Evolutionary conservation across 2,113 vertebrate genomes (phyloP).

Genomic region (Gyps fulvus): DNA sequence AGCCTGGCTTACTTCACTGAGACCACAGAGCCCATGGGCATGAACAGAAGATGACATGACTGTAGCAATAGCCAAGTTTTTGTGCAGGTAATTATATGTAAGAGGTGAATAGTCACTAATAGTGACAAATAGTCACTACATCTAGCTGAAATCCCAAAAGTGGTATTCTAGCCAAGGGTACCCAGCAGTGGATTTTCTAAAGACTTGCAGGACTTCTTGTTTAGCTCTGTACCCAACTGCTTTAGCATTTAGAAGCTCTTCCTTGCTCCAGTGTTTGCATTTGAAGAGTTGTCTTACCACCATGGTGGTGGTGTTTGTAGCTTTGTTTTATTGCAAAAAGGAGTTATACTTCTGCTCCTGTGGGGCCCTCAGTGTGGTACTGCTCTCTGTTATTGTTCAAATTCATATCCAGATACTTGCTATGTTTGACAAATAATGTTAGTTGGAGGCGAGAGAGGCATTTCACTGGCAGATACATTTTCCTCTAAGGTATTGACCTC

Average conservation of each 20-base stretch:
- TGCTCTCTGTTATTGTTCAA: background rate
- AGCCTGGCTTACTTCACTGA: background rate
- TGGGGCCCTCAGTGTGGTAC: background rate
- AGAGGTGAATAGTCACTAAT: background rate
- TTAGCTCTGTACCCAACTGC: background rate
- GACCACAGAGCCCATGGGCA: background rate
- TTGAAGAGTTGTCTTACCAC: background rate
- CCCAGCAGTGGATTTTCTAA: background rate
- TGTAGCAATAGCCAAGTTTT: background rate
- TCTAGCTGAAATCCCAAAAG: background rate
- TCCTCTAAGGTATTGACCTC: background rate
- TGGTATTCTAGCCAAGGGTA: background rate
- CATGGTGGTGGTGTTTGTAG: slow-evolving; percentile 15
- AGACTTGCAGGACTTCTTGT: background rate
- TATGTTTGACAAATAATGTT: background rate
- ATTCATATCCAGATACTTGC: background rate
- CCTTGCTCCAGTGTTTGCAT: background rate
- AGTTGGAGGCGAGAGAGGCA: background rate
- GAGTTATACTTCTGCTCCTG: background rate
- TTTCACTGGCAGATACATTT: background rate
- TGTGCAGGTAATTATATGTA: background rate
- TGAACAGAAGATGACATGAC: background rate
- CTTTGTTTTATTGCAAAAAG: slow-evolving; percentile 7
- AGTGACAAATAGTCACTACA: background rate
- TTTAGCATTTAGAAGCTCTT: background rate